Evolutionary conservation across 2,113 vertebrate genomes (phyloP).

Genomic region (Archocentrus centrarchus): DNA sequence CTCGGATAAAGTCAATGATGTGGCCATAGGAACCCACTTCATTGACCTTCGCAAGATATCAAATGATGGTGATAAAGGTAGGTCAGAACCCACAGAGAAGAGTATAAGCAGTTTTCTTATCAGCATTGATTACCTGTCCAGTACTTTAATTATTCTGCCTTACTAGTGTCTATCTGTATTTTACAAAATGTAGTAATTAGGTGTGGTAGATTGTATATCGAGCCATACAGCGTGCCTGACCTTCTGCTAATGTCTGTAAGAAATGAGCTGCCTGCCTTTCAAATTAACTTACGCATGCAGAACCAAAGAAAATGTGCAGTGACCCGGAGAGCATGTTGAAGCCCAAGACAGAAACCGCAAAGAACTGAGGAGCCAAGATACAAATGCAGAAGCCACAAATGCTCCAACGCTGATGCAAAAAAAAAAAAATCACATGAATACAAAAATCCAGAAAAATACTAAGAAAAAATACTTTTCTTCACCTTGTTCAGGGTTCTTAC

Average conservation of each 20-base stretch:
- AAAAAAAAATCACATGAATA: not conserved
- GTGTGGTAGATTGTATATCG: not conserved
- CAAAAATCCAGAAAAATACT: not conserved
- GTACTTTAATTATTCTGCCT: conserved; percentile 18
- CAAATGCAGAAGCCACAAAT: not conserved
- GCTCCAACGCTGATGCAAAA: not conserved
- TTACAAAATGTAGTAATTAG: conserved; percentile 31
- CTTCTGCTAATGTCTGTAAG: conserved; percentile 4
- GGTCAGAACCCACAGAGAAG: not conserved
- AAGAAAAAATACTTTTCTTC: not conserved
- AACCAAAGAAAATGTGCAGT: conserved; percentile 9
- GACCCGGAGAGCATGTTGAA: not conserved
- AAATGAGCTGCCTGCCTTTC: conserved; percentile 9
- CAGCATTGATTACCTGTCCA: conserved; percentile 34
- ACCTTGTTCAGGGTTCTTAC: conserved; percentile 87
- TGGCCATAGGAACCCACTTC: conserved; percentile 97
- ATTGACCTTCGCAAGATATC: conserved; percentile 95
- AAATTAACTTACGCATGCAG: not conserved
- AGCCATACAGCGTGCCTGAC: conserved; percentile 21
- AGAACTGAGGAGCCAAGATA: not conserved
- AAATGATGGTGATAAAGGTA: conserved; percentile 98
- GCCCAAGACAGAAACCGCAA: not conserved
- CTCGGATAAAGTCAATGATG: conserved; percentile 96
- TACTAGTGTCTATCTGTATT: not conserved
- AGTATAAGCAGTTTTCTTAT: not conserved